Conservation (phyloP, 1,140 invertebrate species). For the Palaemon carinicauda region DNA sequence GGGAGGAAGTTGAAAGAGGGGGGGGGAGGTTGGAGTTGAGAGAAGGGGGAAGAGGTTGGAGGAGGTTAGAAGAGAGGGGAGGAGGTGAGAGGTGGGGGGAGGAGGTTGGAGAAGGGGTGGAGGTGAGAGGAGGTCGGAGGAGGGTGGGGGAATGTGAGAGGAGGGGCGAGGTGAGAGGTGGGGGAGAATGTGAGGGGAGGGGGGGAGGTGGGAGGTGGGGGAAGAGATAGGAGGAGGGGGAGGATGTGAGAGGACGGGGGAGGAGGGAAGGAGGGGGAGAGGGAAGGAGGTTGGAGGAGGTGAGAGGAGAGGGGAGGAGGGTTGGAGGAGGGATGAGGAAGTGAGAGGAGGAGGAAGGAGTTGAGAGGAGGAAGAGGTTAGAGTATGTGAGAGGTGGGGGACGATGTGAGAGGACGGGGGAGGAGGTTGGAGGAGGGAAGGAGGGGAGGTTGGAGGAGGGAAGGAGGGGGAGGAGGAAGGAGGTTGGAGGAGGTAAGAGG, state of each 20-base stretch:
- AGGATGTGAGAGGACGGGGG: background rate
- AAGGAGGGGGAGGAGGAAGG: background rate
- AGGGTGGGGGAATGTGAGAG: background rate
- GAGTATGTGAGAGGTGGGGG: background rate
- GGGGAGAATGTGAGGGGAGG: background rate
- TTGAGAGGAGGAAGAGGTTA: background rate
- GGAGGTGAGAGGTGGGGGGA: background rate
- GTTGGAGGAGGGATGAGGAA: background rate
- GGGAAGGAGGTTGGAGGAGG: background rate
- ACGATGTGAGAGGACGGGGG: background rate
- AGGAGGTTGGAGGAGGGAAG: background rate
- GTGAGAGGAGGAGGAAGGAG: background rate
- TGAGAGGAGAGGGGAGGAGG: background rate
- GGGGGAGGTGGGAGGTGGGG: background rate
- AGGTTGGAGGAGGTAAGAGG: background rate
- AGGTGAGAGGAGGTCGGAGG: background rate
- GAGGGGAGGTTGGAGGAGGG: background rate
- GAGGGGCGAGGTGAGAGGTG: background rate
- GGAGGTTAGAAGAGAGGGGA: background rate
- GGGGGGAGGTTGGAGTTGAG: background rate
- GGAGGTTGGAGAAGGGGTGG: background rate
- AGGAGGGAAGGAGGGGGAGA: background rate
- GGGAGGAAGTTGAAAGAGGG: background rate
- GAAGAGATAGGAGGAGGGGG: background rate
- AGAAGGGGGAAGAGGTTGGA: background rate